phyloP scores from a whole-genome alignment of 2,888 invertebrate species.

The Dimorphilus gyrociliatus region DNA sequence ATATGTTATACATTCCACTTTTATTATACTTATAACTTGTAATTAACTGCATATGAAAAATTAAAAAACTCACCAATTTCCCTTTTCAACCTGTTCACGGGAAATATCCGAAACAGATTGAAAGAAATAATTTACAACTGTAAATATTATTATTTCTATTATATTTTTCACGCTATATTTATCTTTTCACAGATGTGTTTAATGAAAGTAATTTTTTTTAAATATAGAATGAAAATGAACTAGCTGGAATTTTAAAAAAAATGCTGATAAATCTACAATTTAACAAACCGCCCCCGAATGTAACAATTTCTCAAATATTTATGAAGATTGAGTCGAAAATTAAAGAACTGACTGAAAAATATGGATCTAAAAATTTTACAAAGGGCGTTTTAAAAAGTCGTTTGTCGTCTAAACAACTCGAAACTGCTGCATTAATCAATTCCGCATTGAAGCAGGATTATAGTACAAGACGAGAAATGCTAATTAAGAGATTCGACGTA shows the following conservation, averaged over 20 bases:
- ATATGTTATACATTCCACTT: too few species aligned
- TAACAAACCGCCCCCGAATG: constrained; percentile 69
- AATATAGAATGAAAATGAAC: constrained; percentile 60
- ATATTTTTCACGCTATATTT: too few species aligned
- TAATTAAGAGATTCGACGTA: constrained; percentile 77
- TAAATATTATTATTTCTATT: too few species aligned
- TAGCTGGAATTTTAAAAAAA: constrained; percentile 58
- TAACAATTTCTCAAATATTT: constrained; percentile 58
- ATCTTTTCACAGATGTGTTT: constrained; percentile 4
- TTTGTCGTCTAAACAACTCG: constrained; percentile 67
- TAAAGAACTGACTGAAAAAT: constrained; percentile 21
- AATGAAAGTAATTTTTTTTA: constrained; percentile 3
- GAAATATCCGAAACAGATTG: too few species aligned
- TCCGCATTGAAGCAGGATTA: constrained; percentile 65
- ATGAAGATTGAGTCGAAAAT: constrained; percentile 56
- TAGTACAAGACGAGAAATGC: constrained; percentile 60
- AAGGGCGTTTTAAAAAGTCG: constrained; percentile 57
- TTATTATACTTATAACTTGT: too few species aligned
- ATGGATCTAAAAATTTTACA: constrained; percentile 47
- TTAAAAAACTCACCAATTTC: too few species aligned
- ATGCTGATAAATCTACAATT: constrained; percentile 63
- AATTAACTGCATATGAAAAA: too few species aligned
- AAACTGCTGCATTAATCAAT: constrained; percentile 51
- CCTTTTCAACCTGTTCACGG: too few species aligned
- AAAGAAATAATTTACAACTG: too few species aligned